Base-by-base conservation (phyloP, 1,140 invertebrate genomes). In the Drosophila lacertosa region DNA sequence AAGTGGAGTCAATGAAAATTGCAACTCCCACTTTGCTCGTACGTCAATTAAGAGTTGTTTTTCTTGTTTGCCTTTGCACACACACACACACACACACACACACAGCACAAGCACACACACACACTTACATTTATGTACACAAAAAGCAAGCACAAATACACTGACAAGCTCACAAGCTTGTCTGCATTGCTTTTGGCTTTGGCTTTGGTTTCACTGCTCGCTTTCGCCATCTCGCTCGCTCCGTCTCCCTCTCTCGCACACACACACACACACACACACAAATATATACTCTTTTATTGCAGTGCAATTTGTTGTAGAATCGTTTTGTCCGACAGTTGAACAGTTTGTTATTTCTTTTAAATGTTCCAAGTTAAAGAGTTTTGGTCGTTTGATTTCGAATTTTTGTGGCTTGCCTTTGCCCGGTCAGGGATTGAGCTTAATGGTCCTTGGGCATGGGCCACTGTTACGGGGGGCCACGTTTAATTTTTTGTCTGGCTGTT, bases 1-100 rank as follows among this genome's bases (percentile, higher is more conserved):
- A 90, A 90, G 88, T 90, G 88, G 88, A 88, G 81, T 88, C 88
- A 83, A 90, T 90, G 88, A 90, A 90, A 90, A 88, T 90, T 88
- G 88, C 81, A 89, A 90, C 84, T 90, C 89, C 89, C 89, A 79
- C 74, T 83, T 88, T 83, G 84, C 89, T 90, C 89, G 89, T 90
- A 80, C 76, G 89, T 90, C 89, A 90, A 89, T 90, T 90, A 83
- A 90, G 69, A 75, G 42, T 72, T 74, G 68, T 60, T 72, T 64
- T 58, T 67, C 62, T 53, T 42, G 45, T 55, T 70, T 44, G 44
- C 57, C 33, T 39, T 29, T 47, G 57, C 65, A 20, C 37, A 29
- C 24, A 50, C 47, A 33, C 37, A 51, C 29, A 53, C 47, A 60
- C 48, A 59, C 9, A 40, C 18, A 20, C 35, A 39, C 18, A 54